Evolutionary conservation across 2,113 vertebrate species (phyloP).

Genomic region (Colistium nudipinnis): DNA sequence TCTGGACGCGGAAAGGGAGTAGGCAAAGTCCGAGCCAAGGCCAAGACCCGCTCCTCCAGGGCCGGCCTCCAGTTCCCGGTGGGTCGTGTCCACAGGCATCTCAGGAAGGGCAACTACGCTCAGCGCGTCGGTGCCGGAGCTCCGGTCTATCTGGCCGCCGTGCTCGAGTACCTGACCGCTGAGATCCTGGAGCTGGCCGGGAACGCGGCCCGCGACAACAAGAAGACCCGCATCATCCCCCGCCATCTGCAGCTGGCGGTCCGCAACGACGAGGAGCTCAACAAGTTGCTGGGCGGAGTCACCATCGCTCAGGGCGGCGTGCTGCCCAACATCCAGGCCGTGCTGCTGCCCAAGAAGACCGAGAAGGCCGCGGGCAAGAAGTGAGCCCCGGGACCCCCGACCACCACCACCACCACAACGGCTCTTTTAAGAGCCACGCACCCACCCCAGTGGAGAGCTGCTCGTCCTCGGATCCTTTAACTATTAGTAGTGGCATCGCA

Average conservation of each 20-base stretch:
- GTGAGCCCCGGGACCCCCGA: too few species aligned
- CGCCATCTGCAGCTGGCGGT: neutral
- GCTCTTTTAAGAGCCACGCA: too few species aligned
- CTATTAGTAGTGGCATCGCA: too few species aligned
- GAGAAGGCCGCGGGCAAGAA: neutral
- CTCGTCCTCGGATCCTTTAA: too few species aligned
- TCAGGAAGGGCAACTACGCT: slow-evolving; percentile 21
- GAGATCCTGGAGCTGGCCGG: slow-evolving; percentile 17
- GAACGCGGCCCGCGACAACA: neutral
- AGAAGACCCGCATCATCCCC: neutral
- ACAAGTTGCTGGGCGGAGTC: slow-evolving; percentile 15
- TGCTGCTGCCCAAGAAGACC: slow-evolving; percentile 20
- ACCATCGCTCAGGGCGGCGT: slow-evolving; percentile 30
- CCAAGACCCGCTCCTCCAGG: slow-evolving; percentile 21
- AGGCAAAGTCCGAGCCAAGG: neutral
- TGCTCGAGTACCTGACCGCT: slow-evolving; percentile 13
- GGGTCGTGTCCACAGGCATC: slow-evolving; percentile 22
- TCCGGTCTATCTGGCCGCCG: slow-evolving; percentile 2
- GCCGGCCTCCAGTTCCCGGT: slow-evolving; percentile 27
- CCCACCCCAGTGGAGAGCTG: too few species aligned
- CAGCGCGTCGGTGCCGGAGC: slow-evolving; percentile 10
- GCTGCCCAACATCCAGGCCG: slow-evolving; percentile 25
- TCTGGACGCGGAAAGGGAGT: slow-evolving; percentile 27
- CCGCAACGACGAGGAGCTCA: slow-evolving; percentile 23
- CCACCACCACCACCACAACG: too few species aligned